Evolutionary conservation across 2,888 invertebrate genomes (phyloP).

Genomic region (Agonopterix subpropinquella): DNA sequence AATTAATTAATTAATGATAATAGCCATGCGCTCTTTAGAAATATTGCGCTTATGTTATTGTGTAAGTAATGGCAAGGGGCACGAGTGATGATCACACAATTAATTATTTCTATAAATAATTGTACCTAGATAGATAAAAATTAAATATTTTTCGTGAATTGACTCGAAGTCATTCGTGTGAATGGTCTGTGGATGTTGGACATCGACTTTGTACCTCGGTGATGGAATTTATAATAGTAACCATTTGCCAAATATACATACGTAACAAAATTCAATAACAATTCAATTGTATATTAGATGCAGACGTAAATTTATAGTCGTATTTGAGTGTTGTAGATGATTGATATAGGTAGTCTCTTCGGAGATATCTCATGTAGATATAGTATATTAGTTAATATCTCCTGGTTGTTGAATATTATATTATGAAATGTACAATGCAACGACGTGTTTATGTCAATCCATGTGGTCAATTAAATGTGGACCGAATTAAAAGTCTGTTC

Average conservation of each 20-base stretch:
- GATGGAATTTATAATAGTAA: constrained; percentile 44
- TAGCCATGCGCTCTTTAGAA: constrained; percentile 2
- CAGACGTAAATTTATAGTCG: constrained; percentile 10
- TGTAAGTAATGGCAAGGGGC: constrained; percentile 1
- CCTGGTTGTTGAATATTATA: constrained; percentile 65
- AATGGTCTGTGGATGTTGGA: constrained; percentile 43
- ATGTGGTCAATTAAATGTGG: constrained; percentile 66
- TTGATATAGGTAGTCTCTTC: constrained; percentile 32
- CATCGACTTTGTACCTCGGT: constrained; percentile 36
- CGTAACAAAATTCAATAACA: constrained; percentile 41
- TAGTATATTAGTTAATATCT: constrained; percentile 46
- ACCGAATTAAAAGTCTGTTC: constrained; percentile 53
- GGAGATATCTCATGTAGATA: constrained; percentile 50
- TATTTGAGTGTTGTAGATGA: constrained; percentile 43
- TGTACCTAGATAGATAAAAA: constrained; percentile 46
- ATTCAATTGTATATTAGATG: constrained; percentile 11
- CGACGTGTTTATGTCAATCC: constrained; percentile 52
- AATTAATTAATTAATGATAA: constrained; percentile 4
- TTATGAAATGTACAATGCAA: constrained; percentile 37
- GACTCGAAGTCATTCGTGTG: constrained; percentile 56
- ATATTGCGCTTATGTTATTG: constrained; percentile 10
- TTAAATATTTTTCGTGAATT: constrained; percentile 29
- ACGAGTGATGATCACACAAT: constrained; percentile 24
- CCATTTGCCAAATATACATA: constrained; percentile 69
- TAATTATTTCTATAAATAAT: constrained; percentile 19